Conservation (phyloP, 2,113 vertebrate genomes). For the Oryzias curvinotus region DNA sequence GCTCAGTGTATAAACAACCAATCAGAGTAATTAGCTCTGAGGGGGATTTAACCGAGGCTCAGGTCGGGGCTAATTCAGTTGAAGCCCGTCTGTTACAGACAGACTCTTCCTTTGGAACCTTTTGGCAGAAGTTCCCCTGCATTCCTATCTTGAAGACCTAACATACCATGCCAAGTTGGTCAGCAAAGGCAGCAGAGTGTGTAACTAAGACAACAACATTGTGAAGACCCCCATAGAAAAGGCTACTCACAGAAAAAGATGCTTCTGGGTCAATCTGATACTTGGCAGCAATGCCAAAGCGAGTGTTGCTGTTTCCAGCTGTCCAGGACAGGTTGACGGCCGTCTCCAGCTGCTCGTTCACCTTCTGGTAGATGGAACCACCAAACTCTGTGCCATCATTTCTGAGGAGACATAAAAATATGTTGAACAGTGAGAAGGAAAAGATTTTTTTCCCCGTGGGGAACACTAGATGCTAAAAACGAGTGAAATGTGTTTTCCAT, state of each 20-base stretch:
- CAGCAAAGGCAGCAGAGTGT: neutral
- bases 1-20: neutral
- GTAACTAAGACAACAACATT: neutral
- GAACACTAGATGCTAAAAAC: neutral
- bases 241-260: slow-evolving; percentile 88
- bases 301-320: slow-evolving; percentile 97
- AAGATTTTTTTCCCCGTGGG: neutral
- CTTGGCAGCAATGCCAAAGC: slow-evolving; percentile 97
- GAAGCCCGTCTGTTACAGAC: neutral
- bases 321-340: slow-evolving; percentile 97
- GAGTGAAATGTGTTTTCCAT: neutral
- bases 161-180: slow-evolving; percentile 1
- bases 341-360: slow-evolving; percentile 95
- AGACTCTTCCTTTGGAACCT: slow-evolving; percentile 1
- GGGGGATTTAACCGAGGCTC: slow-evolving; percentile 29
- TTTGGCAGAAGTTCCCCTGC: neutral
- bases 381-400: slow-evolving; percentile 98
- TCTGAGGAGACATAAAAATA: slow-evolving; percentile 64
- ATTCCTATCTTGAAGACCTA: neutral
- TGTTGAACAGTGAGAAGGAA: neutral
- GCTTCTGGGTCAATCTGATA: slow-evolving; percentile 95
- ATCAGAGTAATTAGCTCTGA: slow-evolving; percentile 12
- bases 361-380: slow-evolving; percentile 98
- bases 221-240: neutral
- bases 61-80: slow-evolving; percentile 17